Evolutionary conservation across 2,888 invertebrate species (phyloP).

Genomic region (Cerceris rybyensis): DNA sequence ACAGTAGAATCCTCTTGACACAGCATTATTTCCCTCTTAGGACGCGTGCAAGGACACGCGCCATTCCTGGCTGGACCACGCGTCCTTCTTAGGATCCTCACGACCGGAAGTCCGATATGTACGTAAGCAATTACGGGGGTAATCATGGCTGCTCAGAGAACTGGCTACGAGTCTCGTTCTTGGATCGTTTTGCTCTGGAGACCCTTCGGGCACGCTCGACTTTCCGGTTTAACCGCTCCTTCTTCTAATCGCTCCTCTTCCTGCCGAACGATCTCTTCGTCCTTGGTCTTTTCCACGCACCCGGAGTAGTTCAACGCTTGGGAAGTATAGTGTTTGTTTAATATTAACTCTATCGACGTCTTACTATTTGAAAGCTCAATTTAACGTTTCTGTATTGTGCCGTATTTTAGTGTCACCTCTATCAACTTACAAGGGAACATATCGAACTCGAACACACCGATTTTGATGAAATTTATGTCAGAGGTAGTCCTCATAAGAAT

Average conservation of each 20-base stretch:
- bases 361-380: too few species aligned
- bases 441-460: too few species aligned
- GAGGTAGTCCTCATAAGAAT: too few species aligned
- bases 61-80: conserved; percentile 40
- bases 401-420: too few species aligned
- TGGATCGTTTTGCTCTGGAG: conserved; percentile 60
- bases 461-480: too few species aligned
- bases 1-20: not conserved
- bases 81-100: conserved; percentile 33
- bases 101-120: conserved; percentile 56
- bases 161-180: conserved; percentile 46
- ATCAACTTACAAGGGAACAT: too few species aligned
- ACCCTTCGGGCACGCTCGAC: conserved; percentile 67
- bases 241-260: conserved; percentile 68
- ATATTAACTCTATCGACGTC: not conserved
- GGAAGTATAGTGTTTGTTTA: conserved; percentile 15
- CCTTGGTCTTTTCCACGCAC: conserved; percentile 61
- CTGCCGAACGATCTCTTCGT: conserved; percentile 61
- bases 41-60: conserved; percentile 40
- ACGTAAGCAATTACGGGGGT: conserved; percentile 58
- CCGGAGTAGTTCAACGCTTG: conserved; percentile 14
- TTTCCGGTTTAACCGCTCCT: conserved; percentile 75
- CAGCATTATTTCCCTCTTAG: conserved; percentile 10
- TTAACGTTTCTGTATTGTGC: too few species aligned
- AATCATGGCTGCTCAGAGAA: conserved; percentile 55